A percentile compares a stretch with the other conserved stretches of the same genome.
Conservation (phyloP, 2,797 vertebrate species). For the Spea hammondii region DNA sequence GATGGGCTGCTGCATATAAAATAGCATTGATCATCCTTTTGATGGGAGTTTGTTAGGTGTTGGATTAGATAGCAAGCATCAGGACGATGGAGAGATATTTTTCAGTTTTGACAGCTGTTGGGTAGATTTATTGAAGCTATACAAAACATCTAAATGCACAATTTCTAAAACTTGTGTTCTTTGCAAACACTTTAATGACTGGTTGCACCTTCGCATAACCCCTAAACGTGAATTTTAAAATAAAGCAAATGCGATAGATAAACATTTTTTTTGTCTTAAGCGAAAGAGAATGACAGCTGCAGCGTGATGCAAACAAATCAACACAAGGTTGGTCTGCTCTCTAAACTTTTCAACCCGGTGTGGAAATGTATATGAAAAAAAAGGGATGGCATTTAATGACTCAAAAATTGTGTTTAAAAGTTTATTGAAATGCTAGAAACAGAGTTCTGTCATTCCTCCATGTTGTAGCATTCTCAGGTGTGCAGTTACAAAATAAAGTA, state of each 20-base stretch:
- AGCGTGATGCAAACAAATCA: neutral
- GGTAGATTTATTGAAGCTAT: neutral
- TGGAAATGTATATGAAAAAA: too few species aligned
- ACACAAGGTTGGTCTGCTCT: neutral
- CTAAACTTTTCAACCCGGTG: neutral
- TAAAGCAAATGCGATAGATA: neutral
- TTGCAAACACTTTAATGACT: neutral
- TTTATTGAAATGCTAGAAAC: too few species aligned
- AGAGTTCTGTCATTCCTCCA: too few species aligned
- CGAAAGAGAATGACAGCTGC: neutral
- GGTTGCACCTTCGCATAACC: neutral
- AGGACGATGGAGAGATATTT: neutral
- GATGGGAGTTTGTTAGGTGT: conserved; percentile 8
- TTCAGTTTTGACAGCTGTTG: conserved; percentile 22
- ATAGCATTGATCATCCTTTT: neutral
- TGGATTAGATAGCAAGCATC: neutral
- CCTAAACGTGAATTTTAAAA: neutral
- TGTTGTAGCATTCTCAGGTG: too few species aligned
- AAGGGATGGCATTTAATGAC: too few species aligned
- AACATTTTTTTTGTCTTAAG: neutral
- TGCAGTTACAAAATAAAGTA: too few species aligned
- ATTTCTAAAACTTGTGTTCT: neutral
- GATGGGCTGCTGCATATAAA: neutral
- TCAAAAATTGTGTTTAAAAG: too few species aligned
- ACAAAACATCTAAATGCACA: neutral